Conservation (phyloP, 1,140 invertebrate genomes). For the Heliconius eleuchia region DNA sequence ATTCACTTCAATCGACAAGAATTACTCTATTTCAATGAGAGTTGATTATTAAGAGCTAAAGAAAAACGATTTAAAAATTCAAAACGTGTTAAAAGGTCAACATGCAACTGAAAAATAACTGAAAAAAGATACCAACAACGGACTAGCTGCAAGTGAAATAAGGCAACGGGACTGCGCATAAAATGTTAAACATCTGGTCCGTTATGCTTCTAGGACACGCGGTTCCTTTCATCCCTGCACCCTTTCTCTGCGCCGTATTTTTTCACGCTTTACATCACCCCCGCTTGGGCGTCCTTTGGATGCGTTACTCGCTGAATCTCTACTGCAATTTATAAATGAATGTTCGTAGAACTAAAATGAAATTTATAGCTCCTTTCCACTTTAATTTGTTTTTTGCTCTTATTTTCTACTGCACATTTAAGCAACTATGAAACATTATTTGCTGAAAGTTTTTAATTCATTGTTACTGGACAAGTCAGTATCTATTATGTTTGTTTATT, state of each 20-base stretch:
- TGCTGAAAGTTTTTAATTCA: not conserved
- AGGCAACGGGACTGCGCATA: conserved; percentile 46
- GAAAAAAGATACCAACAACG: conserved; percentile 16
- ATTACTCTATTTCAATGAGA: not conserved
- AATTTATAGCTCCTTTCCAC: conserved; percentile 29
- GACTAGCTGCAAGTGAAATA: conserved; percentile 36
- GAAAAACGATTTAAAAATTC: not conserved
- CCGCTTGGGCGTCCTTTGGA: conserved; percentile 28
- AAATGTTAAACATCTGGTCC: conserved; percentile 59
- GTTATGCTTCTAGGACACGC: conserved; percentile 49
- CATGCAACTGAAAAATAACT: not conserved
- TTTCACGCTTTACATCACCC: conserved; percentile 44
- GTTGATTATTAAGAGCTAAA: not conserved
- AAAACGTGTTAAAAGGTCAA: conserved; percentile 12
- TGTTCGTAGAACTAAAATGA: conserved; percentile 30
- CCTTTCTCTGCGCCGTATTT: conserved; percentile 43
- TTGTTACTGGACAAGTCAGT: not conserved
- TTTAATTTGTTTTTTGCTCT: conserved; percentile 22
- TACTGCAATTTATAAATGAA: conserved; percentile 32
- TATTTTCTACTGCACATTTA: conserved; percentile 13
- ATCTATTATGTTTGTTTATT: not conserved
- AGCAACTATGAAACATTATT: conserved; percentile 11
- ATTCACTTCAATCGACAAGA: not conserved
- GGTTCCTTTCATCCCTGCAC: conserved; percentile 49
- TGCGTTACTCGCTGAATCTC: conserved; percentile 32